Evolutionary conservation across 2,113 vertebrate species (phyloP).

Genomic region (Gopherus evgoodei): DNA sequence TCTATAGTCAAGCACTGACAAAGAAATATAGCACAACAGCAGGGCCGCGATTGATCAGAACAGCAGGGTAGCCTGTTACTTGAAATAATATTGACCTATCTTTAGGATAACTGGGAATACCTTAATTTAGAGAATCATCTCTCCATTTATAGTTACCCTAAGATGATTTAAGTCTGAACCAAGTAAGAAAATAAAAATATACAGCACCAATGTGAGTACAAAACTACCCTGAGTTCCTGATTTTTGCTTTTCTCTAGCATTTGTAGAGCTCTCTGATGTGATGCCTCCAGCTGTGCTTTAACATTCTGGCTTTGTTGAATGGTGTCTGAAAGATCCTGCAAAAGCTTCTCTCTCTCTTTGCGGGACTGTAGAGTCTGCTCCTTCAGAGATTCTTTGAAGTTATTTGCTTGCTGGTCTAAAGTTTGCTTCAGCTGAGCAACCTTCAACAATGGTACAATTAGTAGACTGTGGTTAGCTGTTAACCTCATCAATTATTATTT

Average conservation of each 20-base stretch:
- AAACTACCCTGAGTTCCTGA: slow-evolving; percentile 87
- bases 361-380: slow-evolving; percentile 79
- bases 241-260: slow-evolving; percentile 74
- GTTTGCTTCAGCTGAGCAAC: slow-evolving; percentile 73
- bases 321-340: slow-evolving; percentile 85
- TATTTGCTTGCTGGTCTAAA: slow-evolving; percentile 68
- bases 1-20: neutral
- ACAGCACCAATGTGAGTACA: neutral
- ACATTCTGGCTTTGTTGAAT: slow-evolving; percentile 85
- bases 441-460: slow-evolving; percentile 64
- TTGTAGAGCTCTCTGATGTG: slow-evolving; percentile 76
- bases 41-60: neutral
- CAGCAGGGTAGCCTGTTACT: neutral
- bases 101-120: neutral
- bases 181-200: neutral
- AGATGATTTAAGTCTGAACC: neutral
- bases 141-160: neutral
- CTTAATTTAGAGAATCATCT: neutral
- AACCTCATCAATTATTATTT: neutral
- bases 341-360: slow-evolving; percentile 85
- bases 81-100: neutral
- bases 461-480: slow-evolving; percentile 1
- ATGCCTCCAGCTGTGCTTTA: slow-evolving; percentile 77
- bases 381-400: slow-evolving; percentile 69
- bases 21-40: neutral